Conservation (phyloP, 1,140 invertebrate species). For the Zaprionus capensis region DNA sequence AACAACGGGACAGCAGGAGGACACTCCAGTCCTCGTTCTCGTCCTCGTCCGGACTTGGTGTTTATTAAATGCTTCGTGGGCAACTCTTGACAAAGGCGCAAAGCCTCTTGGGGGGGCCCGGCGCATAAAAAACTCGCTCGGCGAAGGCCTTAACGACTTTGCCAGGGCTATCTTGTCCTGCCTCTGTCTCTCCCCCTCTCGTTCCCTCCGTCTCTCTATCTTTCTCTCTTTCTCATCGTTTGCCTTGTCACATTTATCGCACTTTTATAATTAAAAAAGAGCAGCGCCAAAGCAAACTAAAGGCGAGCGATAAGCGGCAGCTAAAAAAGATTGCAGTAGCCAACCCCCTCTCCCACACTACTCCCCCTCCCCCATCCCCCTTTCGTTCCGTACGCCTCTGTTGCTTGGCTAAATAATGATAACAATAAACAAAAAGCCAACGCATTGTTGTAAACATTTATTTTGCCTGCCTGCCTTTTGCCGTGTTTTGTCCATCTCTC, state of each 20-base stretch:
- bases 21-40: background rate
- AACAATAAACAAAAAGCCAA: conserved; percentile 74
- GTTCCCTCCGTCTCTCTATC: conserved; percentile 13
- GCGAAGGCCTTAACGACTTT: conserved; percentile 62
- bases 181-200: background rate
- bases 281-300: conserved; percentile 14
- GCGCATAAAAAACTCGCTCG: conserved; percentile 50
- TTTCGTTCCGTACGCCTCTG: conserved; percentile 38
- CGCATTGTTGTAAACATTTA: conserved; percentile 66
- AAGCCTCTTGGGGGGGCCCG: conserved; percentile 32
- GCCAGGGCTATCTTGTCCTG: conserved; percentile 30
- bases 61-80: conserved; percentile 68
- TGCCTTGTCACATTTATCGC: conserved; percentile 77
- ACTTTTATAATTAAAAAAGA: conserved; percentile 78
- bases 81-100: conserved; percentile 63
- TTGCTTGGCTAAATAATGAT: conserved; percentile 79
- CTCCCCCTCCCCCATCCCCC: too few species aligned
- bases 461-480: conserved; percentile 24
- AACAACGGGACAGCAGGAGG: background rate
- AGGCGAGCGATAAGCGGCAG: conserved; percentile 38
- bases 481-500: conserved; percentile 3
- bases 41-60: conserved; percentile 30
- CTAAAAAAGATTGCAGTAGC: conserved; percentile 38
- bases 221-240: conserved; percentile 38
- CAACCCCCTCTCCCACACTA: background rate